These are phyloP conservation scores for Pseudochirops corinnae DNA, from an alignment of 2,797 vertebrate genomes.

Conservation along the genomic window DNA sequence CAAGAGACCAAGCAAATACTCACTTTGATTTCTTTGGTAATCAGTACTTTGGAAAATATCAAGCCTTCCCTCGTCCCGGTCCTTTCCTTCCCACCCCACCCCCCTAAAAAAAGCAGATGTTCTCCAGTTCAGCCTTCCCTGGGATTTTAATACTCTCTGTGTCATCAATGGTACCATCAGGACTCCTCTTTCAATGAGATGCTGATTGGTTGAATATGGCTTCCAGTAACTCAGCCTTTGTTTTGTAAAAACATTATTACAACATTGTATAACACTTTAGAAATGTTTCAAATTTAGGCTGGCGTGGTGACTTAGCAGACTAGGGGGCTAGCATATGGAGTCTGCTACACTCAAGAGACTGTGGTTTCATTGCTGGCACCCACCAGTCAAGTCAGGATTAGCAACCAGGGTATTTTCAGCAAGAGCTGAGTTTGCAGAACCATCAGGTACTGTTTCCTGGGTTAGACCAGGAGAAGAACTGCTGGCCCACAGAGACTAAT, in stretches of 20 bases:
- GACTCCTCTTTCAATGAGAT: constrained; percentile 80
- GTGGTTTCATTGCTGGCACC: constrained; percentile 83
- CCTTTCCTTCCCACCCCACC: constrained; percentile 49
- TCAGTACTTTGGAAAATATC: constrained; percentile 6
- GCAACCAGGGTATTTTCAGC: constrained; percentile 68
- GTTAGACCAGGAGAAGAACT: constrained; percentile 26
- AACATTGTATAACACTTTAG: constrained; percentile 87
- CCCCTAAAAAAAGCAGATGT: constrained; percentile 69
- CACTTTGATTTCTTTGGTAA: rapidly evolving
- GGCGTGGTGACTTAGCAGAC: constrained; percentile 85
- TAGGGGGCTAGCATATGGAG: constrained; percentile 87
- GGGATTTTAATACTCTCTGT: constrained; percentile 61
- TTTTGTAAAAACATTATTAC: constrained; percentile 88
- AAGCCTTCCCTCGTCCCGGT: constrained; percentile 37
- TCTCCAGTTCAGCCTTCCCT: constrained; percentile 62
- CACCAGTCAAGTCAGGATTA: constrained; percentile 77
- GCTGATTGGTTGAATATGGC: constrained; percentile 85
- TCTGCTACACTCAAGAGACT: constrained; percentile 82
- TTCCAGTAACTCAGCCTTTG: constrained; percentile 87
- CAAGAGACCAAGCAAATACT: constrained; percentile 59
- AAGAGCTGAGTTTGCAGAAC: constrained; percentile 52
- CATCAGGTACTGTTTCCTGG: constrained; percentile 68
- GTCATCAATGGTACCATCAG: constrained; percentile 76
- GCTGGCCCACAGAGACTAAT: not conserved
- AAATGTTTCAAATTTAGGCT: constrained; percentile 87